Percentiles rank a stretch among this genome's conserved stretches.
Evolutionary conservation across 92 coral and sea anemone species (phyloP).

Genomic region (Zoanthus sansibaricus): DNA sequence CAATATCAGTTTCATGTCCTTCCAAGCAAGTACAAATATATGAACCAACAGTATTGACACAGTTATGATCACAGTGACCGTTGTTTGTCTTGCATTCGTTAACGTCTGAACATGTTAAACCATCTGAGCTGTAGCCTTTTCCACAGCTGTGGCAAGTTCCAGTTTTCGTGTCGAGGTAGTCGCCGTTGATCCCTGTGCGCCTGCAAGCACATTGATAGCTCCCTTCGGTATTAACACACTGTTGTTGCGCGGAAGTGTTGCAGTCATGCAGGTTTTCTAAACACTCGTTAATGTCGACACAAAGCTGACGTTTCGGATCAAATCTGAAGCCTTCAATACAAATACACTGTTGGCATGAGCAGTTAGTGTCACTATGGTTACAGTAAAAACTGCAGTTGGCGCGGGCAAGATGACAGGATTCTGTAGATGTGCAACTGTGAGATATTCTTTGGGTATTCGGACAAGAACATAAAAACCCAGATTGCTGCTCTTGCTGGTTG

Average conservation of each 20-base stretch:
- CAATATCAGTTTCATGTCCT: not conserved
- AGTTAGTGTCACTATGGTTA: not conserved
- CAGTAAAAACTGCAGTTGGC: constrained; percentile 21
- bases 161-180: not conserved
- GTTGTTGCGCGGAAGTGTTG: not conserved
- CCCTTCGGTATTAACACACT: constrained; percentile 21
- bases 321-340: constrained; percentile 27
- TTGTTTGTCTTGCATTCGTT: constrained; percentile 33
- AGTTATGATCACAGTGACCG: constrained; percentile 13
- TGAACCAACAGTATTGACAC: constrained; percentile 25
- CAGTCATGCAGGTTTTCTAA: constrained; percentile 14
- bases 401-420: not conserved
- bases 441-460: not conserved
- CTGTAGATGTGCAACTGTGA: not conserved
- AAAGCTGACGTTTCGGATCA: not conserved
- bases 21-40: constrained; percentile 34
- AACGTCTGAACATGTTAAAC: constrained; percentile 33
- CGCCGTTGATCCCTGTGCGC: constrained; percentile 31
- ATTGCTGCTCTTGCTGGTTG: constrained; percentile 3
- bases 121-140: constrained; percentile 31
- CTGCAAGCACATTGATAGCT: constrained; percentile 26
- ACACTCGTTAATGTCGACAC: constrained; percentile 38
- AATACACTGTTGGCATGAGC: constrained; percentile 36
- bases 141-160: constrained; percentile 31
- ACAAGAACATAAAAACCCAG: constrained; percentile 30